Evolutionary conservation across 30 jellyfish, hydroid and myxozoan species (phyloP), one percentile per base, ranked within the genome.

Genomic region (Aurelia sp.): DNA sequence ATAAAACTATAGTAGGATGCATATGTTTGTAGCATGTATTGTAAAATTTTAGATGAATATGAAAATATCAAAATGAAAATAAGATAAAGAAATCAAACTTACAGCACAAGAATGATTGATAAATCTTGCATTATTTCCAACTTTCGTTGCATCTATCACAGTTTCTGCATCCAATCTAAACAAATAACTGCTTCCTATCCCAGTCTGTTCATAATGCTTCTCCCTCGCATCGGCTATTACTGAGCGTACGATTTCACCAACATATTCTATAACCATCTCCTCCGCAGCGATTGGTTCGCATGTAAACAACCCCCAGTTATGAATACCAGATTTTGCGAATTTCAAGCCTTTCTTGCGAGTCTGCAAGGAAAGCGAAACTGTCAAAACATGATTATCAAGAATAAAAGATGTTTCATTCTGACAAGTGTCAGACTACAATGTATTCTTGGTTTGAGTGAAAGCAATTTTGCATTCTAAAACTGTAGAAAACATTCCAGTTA

Each of bases 241-340:
- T 55, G 98, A 86, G 19, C 99, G 97, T 10, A 96, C 92, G 67
- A 78, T 80, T 33, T 88, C 95, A 63, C 99, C 99, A 33, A 91
- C 97, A 70, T 96, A 96, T 89, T 96, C 99, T 62, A 97, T 78
- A 4, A 96, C 98, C 96, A 96, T 85, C 74, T 96, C 98, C 71
- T 96, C 98, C 59, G 98, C 98, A 33, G 98, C 96, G 37, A 96
- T 96, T 40, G 98, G 98, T 77, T 96, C 99, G 64, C 97, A 87
- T 2, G 99, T 97, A 63, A 96, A 96, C 86, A 96, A 84, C 23
- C 99, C 99, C 99, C 99, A 96, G 53, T 96, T 84, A 78, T 96
- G 99, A n/a, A 96, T 96, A 22, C 94, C 83, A 11, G 99, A 96
- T 81, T 91, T 92, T 18, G 97, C 86, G 78, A 96, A 96, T 52